Conservation (phyloP, 2,797 vertebrate species). For the Hylomyscus alleni region DNA sequence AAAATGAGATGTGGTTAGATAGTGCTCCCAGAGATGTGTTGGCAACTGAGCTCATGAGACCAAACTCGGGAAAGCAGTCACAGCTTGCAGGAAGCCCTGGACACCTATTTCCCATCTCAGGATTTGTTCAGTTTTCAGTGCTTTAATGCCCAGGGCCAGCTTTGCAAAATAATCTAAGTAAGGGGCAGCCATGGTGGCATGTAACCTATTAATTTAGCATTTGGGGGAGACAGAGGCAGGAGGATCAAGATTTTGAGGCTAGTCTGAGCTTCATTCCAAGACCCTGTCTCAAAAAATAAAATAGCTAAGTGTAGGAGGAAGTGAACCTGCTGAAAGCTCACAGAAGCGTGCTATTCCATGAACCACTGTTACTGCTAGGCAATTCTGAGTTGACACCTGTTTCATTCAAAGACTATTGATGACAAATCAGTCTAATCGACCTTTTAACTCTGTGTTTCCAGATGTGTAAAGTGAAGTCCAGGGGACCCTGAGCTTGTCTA, state of each 20-base stretch:
- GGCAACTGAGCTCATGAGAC: background rate
- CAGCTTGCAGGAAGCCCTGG: background rate
- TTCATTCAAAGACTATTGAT: conserved; percentile 56
- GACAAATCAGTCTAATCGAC: background rate
- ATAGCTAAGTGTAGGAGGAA: background rate
- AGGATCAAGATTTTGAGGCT: background rate
- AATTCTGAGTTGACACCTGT: conserved; percentile 3
- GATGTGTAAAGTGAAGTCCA: background rate
- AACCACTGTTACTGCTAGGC: background rate
- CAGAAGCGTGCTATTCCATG: conserved; percentile 24
- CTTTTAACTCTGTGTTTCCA: conserved; percentile 53
- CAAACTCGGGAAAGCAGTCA: background rate
- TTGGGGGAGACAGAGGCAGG: background rate
- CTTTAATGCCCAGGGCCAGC: background rate
- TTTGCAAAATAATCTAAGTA: conserved; percentile 24
- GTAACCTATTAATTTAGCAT: background rate
- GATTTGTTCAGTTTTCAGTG: conserved; percentile 10
- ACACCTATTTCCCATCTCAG: background rate
- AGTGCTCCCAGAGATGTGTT: background rate
- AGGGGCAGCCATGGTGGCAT: background rate
- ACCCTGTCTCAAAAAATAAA: background rate
- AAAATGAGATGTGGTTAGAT: background rate
- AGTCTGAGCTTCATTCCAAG: background rate
- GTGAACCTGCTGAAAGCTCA: background rate
- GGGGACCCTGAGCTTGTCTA: conserved; percentile 29